Evolutionary conservation across 2,888 invertebrate genomes (phyloP), one percentile per base, ranked within the genome.

Genomic region (Pammene fasciana): DNA sequence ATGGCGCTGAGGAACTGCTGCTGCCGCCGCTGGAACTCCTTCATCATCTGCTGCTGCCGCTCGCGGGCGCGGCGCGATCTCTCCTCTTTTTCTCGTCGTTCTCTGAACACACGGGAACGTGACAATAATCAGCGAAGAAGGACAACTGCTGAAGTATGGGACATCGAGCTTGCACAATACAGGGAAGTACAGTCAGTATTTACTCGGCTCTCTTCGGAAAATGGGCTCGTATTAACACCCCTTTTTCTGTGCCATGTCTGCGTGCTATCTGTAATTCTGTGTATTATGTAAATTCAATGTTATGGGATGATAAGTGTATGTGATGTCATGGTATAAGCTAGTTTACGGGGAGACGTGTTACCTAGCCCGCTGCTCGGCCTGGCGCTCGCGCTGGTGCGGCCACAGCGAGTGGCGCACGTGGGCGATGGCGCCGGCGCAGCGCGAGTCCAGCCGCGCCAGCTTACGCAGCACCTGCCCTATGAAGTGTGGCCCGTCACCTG

Each of bases 1-100:
- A 96, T 95, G 60, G 73, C 70, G 52, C 67, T 62, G 95, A 97
- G 96, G 83, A 97, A 98, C 78, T 96, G 95, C 76, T 96, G 96
- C 84, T 97, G 97, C 79, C 96, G 96, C 67, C 95, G 95, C 5
- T 97, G 97, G 89, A 98, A 97, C 79, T 97, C 97, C 62, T 95
- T 97, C 97, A 99, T 97, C 75, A 99, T 88, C 83, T 97, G 97
- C 80, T 97, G 95, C 82, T 99, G 98, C 0, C 99, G 94, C 79
- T 98, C 98, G 77, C 96, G 96, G 0, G 98, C 98, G 74, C 96
- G 94, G 41, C 96, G 94, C 38, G 97, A 94, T n/a, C 97, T 94
- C 80, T 97, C 97, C 78, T 97, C 97, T 74, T 96, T 94, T 80
- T 97, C 97, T 67, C 94, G 93, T 5, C 94, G 94, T 78, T 96